Base-by-base conservation (phyloP, 2,888 invertebrate genomes). In the Neria commutata region DNA sequence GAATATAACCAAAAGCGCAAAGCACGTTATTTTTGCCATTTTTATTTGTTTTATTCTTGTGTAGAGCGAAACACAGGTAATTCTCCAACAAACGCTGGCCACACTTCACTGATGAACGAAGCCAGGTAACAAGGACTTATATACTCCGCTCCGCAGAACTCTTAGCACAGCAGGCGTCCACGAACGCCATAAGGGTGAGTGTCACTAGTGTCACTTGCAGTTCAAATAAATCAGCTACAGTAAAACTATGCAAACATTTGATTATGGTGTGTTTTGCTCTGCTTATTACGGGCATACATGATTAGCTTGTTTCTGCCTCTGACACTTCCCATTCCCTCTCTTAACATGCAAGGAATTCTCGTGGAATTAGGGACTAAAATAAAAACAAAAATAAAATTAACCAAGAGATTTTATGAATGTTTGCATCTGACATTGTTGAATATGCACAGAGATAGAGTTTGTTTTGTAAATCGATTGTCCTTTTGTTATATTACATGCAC, bases 191-290 rank as follows among this genome's bases (percentile, higher is more conserved):
- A 52, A 65, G 51, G 64, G 58, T 53, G 53, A 59, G 62, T 72
- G 72, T 71, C 72, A 72, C 58, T 55, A 60, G 65, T 72, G 71
- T 74, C 75, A 71, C 53, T 71, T 67, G 60, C 76, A 72, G 64
- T 61, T 61, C 67, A 73, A 77, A 73, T 68, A 74, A 70, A 71
- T 67, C 73, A 72, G 61, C 54, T 65, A 61, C 77, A 71, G 71
- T 67, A 70, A 74, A 72, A 25, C 55, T 46, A 24, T 34, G 61
- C 65, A 54, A 74, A 72, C 72, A 74, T 72, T 72, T 74, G 74
- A 60, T 68, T 72, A 72, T 72, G 74, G 67, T 72, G 59, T 61
- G 68, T 71, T 72, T 74, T 72, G 71, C 70, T 50, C 47, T 51
- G 55, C 37, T 59, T 51, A 51, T 54, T 3, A 19, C 48, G 14